These are phyloP conservation scores for Stratiomys singularior DNA, from an alignment of 2,888 invertebrate species.

Conservation along the genomic window DNA sequence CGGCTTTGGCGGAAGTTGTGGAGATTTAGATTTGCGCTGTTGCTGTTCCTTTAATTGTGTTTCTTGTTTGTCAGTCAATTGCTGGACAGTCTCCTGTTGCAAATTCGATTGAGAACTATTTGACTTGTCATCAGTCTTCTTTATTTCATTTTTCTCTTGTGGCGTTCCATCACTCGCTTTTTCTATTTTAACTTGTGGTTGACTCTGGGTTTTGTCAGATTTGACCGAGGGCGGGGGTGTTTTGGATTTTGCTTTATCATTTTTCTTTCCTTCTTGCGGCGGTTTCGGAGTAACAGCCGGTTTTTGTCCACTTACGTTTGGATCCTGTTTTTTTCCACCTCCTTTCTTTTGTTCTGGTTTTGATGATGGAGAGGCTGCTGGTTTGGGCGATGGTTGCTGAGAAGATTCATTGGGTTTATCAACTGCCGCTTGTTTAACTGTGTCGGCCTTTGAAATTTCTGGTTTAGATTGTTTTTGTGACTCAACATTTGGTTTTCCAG, in stretches of 20 bases:
- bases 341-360: constrained; percentile 46
- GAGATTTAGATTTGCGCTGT: constrained; percentile 16
- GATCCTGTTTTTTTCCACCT: constrained; percentile 56
- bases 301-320: constrained; percentile 60
- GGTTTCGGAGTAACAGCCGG: constrained; percentile 57
- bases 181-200: background rate
- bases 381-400: constrained; percentile 30
- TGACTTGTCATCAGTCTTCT: constrained; percentile 37
- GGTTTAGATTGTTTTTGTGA: constrained; percentile 67
- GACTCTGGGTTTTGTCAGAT: constrained; percentile 31
- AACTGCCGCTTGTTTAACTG: constrained; percentile 81
- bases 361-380: constrained; percentile 55
- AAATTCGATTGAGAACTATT: constrained; percentile 6
- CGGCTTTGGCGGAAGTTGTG: constrained; percentile 9
- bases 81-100: background rate
- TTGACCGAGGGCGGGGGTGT: constrained; percentile 44
- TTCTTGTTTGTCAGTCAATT: constrained; percentile 6
- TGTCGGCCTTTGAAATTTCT: constrained; percentile 64
- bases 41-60: constrained; percentile 21
- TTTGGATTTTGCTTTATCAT: constrained; percentile 41
- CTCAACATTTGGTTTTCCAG: constrained; percentile 69
- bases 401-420: constrained; percentile 79
- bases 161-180: background rate
- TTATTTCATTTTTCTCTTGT: constrained; percentile 9
- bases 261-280: constrained; percentile 41